phyloP scores from a whole-genome alignment of 2,113 vertebrate genomes.

The Etia nguti region DNA sequence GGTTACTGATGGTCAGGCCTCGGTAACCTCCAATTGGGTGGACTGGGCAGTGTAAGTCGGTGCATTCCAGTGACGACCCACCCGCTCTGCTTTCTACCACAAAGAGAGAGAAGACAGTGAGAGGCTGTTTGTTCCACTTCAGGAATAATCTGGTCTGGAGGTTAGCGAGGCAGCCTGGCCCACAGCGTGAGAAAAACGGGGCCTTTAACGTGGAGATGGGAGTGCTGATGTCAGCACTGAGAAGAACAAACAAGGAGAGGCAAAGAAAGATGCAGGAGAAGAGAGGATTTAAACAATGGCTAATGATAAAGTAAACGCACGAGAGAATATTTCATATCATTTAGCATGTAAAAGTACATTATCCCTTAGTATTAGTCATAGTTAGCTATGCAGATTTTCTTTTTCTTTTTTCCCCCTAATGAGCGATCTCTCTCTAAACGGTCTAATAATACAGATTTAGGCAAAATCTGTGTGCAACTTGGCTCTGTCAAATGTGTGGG shows the following conservation, averaged over 20 bases:
- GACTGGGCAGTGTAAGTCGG: constrained; percentile 4
- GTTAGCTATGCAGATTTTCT: neutral
- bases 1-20: neutral
- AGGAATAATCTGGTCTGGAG: constrained; percentile 39
- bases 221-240: constrained; percentile 38
- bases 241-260: neutral
- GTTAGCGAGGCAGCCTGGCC: neutral
- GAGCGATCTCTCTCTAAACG: neutral
- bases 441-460: neutral
- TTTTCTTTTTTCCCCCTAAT: fast-evolving
- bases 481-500: neutral
- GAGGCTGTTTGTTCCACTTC: constrained; percentile 34
- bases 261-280: neutral
- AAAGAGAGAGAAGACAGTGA: neutral
- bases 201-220: constrained; percentile 34
- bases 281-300: neutral
- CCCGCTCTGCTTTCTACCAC: constrained; percentile 24
- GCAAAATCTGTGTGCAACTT: neutral
- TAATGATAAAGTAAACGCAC: neutral
- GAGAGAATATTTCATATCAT: neutral
- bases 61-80: constrained; percentile 33
- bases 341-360: neutral
- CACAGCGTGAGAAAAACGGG: constrained; percentile 46
- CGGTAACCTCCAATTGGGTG: constrained; percentile 11
- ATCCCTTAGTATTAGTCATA: neutral